These are phyloP conservation scores for Myopa tessellatipennis DNA, from an alignment of 2,888 invertebrate genomes.

Conservation along the genomic window DNA sequence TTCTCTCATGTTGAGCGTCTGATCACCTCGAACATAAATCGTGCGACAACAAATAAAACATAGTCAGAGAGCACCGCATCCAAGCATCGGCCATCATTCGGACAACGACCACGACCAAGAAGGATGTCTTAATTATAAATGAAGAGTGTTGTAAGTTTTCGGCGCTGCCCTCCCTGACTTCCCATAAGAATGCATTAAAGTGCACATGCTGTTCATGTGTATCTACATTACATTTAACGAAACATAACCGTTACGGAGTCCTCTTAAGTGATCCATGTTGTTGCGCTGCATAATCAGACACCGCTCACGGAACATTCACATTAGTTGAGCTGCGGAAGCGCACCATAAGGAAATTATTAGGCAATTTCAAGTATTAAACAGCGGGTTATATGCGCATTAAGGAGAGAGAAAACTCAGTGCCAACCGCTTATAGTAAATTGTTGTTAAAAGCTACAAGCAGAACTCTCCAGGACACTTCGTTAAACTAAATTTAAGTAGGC, in stretches of 20 bases:
- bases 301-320: neutral
- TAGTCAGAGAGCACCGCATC: neutral
- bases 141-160: neutral
- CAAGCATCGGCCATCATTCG: neutral
- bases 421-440: neutral
- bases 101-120: neutral
- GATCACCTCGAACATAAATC: slow-evolving; percentile 39
- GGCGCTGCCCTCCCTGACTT: neutral
- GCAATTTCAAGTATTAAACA: slow-evolving; percentile 32
- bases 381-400: neutral
- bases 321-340: neutral
- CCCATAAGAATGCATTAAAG: neutral
- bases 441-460: slow-evolving; percentile 15
- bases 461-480: neutral
- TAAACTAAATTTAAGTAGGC: neutral
- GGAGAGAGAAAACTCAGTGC: neutral
- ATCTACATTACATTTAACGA: neutral
- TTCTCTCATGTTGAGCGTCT: too few species aligned
- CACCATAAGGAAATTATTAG: slow-evolving; percentile 19
- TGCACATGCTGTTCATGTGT: neutral
- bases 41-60: slow-evolving; percentile 39
- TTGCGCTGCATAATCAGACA: neutral
- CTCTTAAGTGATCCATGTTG: neutral
- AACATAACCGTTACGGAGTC: neutral
- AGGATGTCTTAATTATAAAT: slow-evolving; percentile 3